phyloP scores from a whole-genome alignment of 2,113 vertebrate genomes.

The Oryctolagus cuniculus region DNA sequence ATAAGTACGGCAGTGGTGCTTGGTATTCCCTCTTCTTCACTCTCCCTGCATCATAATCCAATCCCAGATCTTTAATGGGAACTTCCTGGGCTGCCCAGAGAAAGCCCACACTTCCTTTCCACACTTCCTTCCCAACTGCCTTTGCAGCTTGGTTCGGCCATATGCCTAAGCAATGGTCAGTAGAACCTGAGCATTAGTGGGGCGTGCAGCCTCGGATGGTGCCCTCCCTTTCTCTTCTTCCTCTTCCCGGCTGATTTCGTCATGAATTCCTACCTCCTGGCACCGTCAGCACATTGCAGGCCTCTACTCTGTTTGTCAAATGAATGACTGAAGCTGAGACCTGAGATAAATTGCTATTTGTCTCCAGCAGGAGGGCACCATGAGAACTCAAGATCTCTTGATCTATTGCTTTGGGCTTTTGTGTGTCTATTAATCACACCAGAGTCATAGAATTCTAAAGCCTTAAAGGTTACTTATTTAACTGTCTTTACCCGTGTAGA shows the following conservation, averaged over 20 bases:
- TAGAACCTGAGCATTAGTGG: neutral
- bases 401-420: neutral
- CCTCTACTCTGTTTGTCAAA: neutral
- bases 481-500: neutral
- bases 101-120: neutral
- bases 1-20: neutral
- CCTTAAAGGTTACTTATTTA: neutral
- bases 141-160: neutral
- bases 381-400: neutral
- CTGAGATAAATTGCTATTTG: neutral
- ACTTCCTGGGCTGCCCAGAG: neutral
- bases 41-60: neutral
- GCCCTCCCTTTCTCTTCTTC: neutral
- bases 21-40: neutral
- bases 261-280: neutral
- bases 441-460: neutral
- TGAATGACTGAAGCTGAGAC: neutral
- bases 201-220: neutral
- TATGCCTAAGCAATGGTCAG: neutral
- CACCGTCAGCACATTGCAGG: neutral
- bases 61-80: neutral
- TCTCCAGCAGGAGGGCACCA: neutral
- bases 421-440: neutral
- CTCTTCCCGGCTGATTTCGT: neutral
- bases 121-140: neutral